These are phyloP conservation scores for Frieseomelitta varia DNA, from an alignment of 1,140 invertebrate species.

Conservation along the genomic window DNA sequence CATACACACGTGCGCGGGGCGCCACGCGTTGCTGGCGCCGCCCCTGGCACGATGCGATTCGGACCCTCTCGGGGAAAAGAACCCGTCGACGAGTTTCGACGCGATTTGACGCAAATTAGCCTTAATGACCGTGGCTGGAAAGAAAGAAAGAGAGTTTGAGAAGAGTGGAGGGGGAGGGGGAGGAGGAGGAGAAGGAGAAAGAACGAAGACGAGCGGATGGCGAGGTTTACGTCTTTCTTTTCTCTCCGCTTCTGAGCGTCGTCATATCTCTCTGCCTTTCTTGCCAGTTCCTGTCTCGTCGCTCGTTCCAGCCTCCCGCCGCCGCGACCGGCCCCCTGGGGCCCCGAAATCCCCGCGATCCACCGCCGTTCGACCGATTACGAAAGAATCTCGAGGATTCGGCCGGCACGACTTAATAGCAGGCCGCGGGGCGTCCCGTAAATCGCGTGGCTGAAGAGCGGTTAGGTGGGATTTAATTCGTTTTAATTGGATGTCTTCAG, in stretches of 20 bases:
- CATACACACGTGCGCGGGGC: conserved; percentile 55
- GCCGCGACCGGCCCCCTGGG: conserved; percentile 48
- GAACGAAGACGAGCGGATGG: background rate
- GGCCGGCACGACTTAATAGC: conserved; percentile 59
- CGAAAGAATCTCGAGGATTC: conserved; percentile 66
- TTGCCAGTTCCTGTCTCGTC: conserved; percentile 23
- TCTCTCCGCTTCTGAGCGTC: conserved; percentile 30
- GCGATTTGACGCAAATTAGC: conserved; percentile 79
- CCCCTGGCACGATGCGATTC: conserved; percentile 41
- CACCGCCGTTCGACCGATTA: conserved; percentile 51
- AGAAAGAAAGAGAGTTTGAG: background rate
- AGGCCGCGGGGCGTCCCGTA: conserved; percentile 43
- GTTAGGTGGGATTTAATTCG: conserved; percentile 26
- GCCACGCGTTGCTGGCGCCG: conserved; percentile 43
- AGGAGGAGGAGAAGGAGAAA: background rate
- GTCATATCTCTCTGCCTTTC: conserved; percentile 49
- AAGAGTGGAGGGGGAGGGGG: background rate
- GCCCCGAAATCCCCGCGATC: conserved; percentile 56
- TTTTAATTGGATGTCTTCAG: conserved; percentile 37
- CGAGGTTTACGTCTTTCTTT: conserved; percentile 39
- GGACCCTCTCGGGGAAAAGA: conserved; percentile 54
- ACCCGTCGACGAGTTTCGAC: conserved; percentile 62
- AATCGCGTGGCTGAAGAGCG: conserved; percentile 16
- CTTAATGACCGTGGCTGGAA: conserved; percentile 70
- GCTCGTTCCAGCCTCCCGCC: conserved; percentile 2